These are phyloP conservation scores for Ichneumoninae sp. DNA, from an alignment of 2,888 invertebrate species.

Conservation along the genomic window DNA sequence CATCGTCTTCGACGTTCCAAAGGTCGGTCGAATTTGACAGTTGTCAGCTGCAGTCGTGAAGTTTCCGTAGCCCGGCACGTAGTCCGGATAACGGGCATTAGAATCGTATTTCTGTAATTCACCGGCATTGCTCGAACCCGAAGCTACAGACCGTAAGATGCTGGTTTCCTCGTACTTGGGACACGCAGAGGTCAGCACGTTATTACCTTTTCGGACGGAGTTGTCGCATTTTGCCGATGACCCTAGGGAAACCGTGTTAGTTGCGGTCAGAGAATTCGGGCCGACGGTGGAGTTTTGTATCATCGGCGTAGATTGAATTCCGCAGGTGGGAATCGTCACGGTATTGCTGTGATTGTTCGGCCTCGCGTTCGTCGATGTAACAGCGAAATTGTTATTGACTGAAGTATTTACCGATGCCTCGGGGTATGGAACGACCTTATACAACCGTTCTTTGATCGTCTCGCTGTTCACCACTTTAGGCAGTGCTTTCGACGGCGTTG, in stretches of 20 bases:
- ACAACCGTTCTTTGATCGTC: constrained; percentile 77
- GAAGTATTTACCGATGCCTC: constrained; percentile 55
- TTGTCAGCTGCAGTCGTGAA: constrained; percentile 45
- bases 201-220: constrained; percentile 43
- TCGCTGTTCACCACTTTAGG: constrained; percentile 80
- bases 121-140: constrained; percentile 42
- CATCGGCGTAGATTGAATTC: constrained; percentile 39
- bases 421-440: constrained; percentile 77
- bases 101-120: constrained; percentile 70
- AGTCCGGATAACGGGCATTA: constrained; percentile 73
- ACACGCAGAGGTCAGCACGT: constrained; percentile 1
- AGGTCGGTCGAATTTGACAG: constrained; percentile 46
- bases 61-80: constrained; percentile 74
- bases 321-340: constrained; percentile 28
- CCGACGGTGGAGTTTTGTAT: constrained; percentile 20
- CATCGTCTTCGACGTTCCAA: constrained; percentile 6
- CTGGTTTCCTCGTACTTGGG: constrained; percentile 45
- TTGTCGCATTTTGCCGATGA: constrained; percentile 40
- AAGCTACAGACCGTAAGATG: constrained; percentile 19
- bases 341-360: constrained; percentile 27
- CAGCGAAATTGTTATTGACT: constrained; percentile 49
- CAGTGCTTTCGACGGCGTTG: constrained; percentile 71
- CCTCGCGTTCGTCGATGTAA: constrained; percentile 44
- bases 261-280: constrained; percentile 20
- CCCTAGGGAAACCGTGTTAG: constrained; percentile 19